A percentile compares a stretch with the other conserved stretches of the same genome.
phyloP scores from a whole-genome alignment of 2,113 vertebrate species.

The Aegithalos caudatus region DNA sequence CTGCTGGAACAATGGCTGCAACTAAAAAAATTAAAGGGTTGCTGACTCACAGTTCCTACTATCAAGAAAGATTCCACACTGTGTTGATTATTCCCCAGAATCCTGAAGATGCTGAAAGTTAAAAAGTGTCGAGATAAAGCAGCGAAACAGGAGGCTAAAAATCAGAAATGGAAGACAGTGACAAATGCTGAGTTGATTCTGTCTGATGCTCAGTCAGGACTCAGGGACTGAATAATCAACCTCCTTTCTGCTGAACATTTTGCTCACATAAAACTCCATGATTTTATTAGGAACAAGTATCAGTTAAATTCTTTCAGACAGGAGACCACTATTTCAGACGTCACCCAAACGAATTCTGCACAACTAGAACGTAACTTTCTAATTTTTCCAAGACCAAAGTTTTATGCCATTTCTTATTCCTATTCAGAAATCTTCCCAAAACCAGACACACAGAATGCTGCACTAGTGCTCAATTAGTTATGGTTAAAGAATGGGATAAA shows the following conservation, averaged over 20 bases:
- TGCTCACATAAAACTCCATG: neutral
- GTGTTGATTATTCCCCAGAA: neutral
- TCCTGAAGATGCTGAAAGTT: conserved; percentile 33
- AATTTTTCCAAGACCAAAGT: neutral
- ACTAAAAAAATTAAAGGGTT: conserved; percentile 72
- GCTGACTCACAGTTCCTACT: conserved; percentile 71
- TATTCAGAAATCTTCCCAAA: neutral
- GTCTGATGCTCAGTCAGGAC: neutral
- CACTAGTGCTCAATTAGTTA: neutral
- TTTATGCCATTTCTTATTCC: neutral
- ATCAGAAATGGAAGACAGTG: neutral
- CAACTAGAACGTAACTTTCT: neutral
- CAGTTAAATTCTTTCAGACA: neutral
- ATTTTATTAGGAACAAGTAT: neutral
- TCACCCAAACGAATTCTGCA: neutral
- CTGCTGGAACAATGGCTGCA: conserved; percentile 63
- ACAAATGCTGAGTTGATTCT: neutral
- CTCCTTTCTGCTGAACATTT: neutral
- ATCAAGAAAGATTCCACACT: conserved; percentile 31
- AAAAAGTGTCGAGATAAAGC: neutral
- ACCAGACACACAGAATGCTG: neutral
- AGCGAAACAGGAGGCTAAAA: neutral
- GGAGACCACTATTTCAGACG: neutral
- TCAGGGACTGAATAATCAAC: neutral
- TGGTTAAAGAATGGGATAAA: neutral